These are phyloP conservation scores for Belgica antarctica DNA, from an alignment of 2,888 invertebrate species.

Conservation along the genomic window DNA sequence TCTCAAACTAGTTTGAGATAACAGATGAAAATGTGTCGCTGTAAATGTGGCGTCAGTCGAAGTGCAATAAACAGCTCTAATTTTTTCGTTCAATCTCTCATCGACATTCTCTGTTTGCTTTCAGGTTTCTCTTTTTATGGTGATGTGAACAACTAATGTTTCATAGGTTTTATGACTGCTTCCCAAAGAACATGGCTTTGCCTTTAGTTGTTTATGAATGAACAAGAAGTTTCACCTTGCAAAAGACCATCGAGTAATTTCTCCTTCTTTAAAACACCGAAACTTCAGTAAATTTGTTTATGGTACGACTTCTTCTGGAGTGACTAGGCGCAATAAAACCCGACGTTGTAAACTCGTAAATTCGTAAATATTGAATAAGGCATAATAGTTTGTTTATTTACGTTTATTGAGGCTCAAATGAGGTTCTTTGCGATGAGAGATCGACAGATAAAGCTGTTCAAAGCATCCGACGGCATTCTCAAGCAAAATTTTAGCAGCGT, in stretches of 20 bases:
- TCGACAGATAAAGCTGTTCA: too few species aligned
- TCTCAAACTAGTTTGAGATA: not conserved
- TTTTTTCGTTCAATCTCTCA: not conserved
- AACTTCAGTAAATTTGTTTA: not conserved
- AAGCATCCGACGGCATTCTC: not conserved
- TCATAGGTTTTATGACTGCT: not conserved
- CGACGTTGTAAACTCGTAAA: not conserved
- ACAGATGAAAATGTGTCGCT: not conserved
- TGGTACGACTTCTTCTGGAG: not conserved
- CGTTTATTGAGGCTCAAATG: too few species aligned
- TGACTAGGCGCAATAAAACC: not conserved
- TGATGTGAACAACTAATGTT: conserved; percentile 19
- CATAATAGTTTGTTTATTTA: conserved; percentile 13
- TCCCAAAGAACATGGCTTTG: not conserved
- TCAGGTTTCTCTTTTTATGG: too few species aligned
- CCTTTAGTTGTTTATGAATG: not conserved
- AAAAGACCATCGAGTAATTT: not conserved
- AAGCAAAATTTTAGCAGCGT: too few species aligned
- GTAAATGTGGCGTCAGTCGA: not conserved
- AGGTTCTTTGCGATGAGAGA: too few species aligned
- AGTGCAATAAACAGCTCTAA: not conserved
- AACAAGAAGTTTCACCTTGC: conserved; percentile 8
- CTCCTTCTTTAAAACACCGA: not conserved
- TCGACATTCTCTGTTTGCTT: not conserved
- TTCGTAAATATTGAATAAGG: conserved; percentile 19